Base-by-base conservation (phyloP, 2,113 vertebrate species). In the Malurus alboscapulatus region DNA sequence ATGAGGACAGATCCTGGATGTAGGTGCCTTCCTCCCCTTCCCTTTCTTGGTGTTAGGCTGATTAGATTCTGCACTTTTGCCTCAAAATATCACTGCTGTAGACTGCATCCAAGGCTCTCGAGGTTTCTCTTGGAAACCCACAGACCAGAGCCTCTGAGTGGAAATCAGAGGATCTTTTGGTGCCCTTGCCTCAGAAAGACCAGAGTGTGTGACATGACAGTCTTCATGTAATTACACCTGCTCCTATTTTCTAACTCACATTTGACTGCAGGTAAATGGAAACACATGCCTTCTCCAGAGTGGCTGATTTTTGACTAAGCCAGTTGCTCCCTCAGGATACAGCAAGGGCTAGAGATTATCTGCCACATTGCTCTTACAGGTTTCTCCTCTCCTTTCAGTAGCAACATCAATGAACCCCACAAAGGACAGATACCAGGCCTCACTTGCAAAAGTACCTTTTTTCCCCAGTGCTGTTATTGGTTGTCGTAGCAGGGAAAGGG, bases 1-100 rank as follows among this genome's bases (percentile, higher is more conserved):
- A 48, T 6, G 24, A 93, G 59, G 67, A 74, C 55, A 69, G 63
- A 92, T 92, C 79, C 73, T 74, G 36, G 72, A 80, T 78, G 40
- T 80, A 95, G 94, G 88, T 96, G 95, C 95, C 90, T 96, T 94
- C 79, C 10, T 88, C 62, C 78, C 45, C 29, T 68, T 93, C 72
- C 84, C 61, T 73, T 90, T 88, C 58, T 83, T 85, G 54, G 20
- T 80, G 51, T 96, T 95, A 95, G 45, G 67, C 55, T 93, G 82
- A 58, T 80, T 91, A 91, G 87, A 90, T 73, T 79, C 90, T 95
- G 78, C 72, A 90, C 75, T 95, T 91, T 86, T 13, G 20, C 83
- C 79, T 88, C 55, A 71, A 76, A 92, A 22, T 86, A 51, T 95
- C 72, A 86, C 85, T 93, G 88, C 82, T 95, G 72, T 86, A 90